These are phyloP conservation scores for Dufourea novaeangliae DNA, from an alignment of 1,140 invertebrate species.

Conservation along the genomic window DNA sequence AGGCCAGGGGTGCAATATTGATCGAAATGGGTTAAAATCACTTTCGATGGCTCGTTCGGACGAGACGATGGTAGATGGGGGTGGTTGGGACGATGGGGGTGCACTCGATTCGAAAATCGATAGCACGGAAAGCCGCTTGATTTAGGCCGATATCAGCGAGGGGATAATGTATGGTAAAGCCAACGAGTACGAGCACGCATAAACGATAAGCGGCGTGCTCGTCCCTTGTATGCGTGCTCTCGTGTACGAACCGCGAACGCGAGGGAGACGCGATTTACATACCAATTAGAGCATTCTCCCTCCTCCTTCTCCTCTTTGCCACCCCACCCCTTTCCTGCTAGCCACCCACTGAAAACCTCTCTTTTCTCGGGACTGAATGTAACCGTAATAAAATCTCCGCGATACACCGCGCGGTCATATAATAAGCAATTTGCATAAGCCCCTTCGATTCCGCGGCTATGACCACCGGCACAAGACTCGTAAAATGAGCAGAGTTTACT, in stretches of 20 bases:
- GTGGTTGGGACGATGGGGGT: neutral
- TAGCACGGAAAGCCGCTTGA: conserved; percentile 53
- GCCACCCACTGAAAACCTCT: neutral
- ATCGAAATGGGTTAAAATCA: conserved; percentile 52
- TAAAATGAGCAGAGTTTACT: conserved; percentile 59
- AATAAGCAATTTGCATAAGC: conserved; percentile 75
- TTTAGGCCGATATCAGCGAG: conserved; percentile 61
- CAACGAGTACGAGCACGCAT: conserved; percentile 65
- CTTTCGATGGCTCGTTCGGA: conserved; percentile 61
- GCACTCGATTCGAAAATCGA: conserved; percentile 59
- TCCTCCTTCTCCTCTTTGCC: neutral
- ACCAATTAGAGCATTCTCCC: conserved; percentile 69
- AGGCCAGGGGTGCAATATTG: conserved; percentile 6
- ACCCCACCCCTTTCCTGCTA: neutral
- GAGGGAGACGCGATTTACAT: conserved; percentile 71
- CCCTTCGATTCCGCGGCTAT: conserved; percentile 63
- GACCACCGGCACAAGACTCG: conserved; percentile 54
- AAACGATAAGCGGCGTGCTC: conserved; percentile 64
- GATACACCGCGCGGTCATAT: conserved; percentile 62
- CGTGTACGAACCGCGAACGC: conserved; percentile 49
- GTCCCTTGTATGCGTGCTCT: conserved; percentile 44
- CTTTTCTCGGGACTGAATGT: conserved; percentile 20
- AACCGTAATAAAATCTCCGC: conserved; percentile 67
- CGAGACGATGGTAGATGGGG: neutral
- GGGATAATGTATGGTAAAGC: conserved; percentile 66